A percentile compares a stretch with the other conserved stretches of the same genome.
Evolutionary conservation across 2,113 vertebrate genomes (phyloP).

Genomic region (Anser cygnoides): DNA sequence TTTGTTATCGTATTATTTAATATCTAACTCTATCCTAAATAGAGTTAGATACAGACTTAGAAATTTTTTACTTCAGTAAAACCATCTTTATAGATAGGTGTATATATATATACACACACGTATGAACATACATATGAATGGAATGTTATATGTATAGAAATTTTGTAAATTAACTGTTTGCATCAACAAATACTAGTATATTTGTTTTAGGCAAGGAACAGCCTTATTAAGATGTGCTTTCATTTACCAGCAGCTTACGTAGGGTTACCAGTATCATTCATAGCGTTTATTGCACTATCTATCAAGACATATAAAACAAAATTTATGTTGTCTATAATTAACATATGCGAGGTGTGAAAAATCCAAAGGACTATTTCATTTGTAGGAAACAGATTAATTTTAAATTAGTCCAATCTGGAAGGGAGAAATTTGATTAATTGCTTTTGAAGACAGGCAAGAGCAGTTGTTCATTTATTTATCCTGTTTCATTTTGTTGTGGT

Average conservation of each 20-base stretch:
- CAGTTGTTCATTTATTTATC: background rate
- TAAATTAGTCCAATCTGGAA: background rate
- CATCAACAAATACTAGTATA: slow-evolving; percentile 5
- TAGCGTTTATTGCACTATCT: background rate
- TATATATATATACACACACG: too few relatives aligned
- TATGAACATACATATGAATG: background rate
- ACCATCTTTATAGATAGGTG: background rate
- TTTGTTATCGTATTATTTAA: background rate
- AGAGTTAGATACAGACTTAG: fast-evolving
- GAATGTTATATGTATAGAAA: background rate
- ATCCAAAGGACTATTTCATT: background rate
- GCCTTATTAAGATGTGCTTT: slow-evolving; percentile 52
- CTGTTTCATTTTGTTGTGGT: background rate
- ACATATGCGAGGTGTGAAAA: background rate
- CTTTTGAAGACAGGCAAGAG: background rate
- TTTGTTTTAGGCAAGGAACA: slow-evolving; percentile 4
- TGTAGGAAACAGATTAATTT: background rate
- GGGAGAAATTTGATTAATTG: background rate
- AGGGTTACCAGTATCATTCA: background rate
- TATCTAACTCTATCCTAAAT: fast-evolving
- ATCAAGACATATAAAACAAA: background rate
- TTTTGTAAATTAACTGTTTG: background rate
- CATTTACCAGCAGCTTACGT: slow-evolving; percentile 70
- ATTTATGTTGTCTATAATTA: background rate
- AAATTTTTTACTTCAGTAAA: background rate